Evolutionary conservation across 2,113 vertebrate genomes (phyloP), one percentile per base, ranked within the genome.

Genomic region (Cephalophus harveyi): DNA sequence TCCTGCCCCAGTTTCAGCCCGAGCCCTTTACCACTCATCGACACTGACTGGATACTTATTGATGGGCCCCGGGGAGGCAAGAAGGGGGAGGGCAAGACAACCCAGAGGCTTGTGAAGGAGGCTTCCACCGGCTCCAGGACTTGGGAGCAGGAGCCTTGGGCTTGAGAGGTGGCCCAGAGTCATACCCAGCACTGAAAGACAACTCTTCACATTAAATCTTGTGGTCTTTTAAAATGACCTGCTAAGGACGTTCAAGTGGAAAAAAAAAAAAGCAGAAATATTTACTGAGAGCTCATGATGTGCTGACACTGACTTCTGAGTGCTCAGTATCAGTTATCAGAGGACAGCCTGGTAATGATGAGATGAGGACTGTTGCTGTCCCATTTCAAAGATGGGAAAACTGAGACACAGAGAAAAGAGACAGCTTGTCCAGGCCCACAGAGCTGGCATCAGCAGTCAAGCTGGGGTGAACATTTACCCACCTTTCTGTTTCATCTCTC

Each of bases 21-120:
- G 94, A 98, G 97, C 97, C 98, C 93, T 96, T 95, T 98, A 94
- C 98, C 89, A 91, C 74, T 96, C 43, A 91, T 98, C 98, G 97
- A 92, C 97, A 93, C 94, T 97, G 97, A 98, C 67, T 97, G 96
- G 98, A 95, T 98, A 98, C 96, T 97, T 98, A 98, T 95, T 97
- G 98, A 98, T 0, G 59, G 97, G 88, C 83, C 96, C 91, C 19
- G 71, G 83, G 91, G 12, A 89, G 5, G 36, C 46, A 14, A 86
- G 82, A 60, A 67, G 15, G 23, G 30, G 46, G 23, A 87, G 40
- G 15, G 74, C 82, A 93, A 52, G 48, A 60, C 54, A 83, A 25
- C 23, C 4, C 16, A 46, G 36, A 28, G 46, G 50, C 55, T n/a
- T n/a, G 9, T 2, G 40, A 71, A 88, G 59, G 50, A 54, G 46